Evolutionary conservation across 2,113 vertebrate species (phyloP).

Genomic region (Edolisoma coerulescens): DNA sequence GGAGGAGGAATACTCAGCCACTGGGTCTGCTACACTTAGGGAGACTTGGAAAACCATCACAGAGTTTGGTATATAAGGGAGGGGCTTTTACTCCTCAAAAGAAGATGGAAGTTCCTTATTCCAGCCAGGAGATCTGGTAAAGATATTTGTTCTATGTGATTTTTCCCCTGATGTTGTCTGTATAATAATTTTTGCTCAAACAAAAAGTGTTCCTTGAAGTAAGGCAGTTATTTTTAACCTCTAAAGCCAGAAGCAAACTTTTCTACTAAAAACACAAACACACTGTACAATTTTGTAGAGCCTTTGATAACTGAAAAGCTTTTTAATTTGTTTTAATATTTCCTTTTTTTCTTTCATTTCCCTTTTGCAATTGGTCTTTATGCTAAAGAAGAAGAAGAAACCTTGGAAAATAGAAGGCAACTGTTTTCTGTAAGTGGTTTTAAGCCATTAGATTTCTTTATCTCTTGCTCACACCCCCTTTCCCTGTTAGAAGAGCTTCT

Average conservation of each 20-base stretch:
- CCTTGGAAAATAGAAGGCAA: neutral
- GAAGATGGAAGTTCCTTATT: neutral
- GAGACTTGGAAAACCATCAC: neutral
- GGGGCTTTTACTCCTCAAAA: neutral
- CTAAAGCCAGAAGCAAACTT: neutral
- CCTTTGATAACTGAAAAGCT: neutral
- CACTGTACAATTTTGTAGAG: neutral
- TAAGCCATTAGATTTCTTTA: conserved; percentile 43
- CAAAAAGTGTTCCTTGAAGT: conserved; percentile 16
- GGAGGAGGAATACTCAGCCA: neutral
- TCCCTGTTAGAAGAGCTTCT: conserved; percentile 18
- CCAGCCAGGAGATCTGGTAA: neutral
- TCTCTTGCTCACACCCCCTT: neutral
- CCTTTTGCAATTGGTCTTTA: neutral
- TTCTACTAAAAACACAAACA: neutral
- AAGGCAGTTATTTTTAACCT: conserved; percentile 35
- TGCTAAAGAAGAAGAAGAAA: neutral
- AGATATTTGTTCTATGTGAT: neutral
- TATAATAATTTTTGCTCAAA: neutral
- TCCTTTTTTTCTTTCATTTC: conserved; percentile 4
- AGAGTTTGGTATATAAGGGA: neutral
- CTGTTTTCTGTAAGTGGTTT: conserved; percentile 19
- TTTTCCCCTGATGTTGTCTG: neutral
- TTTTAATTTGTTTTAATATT: conserved; percentile 14
- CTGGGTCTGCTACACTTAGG: neutral